These are phyloP conservation scores for Drosophila longiperda DNA, from an alignment of 2,888 invertebrate species.

Conservation along the genomic window DNA sequence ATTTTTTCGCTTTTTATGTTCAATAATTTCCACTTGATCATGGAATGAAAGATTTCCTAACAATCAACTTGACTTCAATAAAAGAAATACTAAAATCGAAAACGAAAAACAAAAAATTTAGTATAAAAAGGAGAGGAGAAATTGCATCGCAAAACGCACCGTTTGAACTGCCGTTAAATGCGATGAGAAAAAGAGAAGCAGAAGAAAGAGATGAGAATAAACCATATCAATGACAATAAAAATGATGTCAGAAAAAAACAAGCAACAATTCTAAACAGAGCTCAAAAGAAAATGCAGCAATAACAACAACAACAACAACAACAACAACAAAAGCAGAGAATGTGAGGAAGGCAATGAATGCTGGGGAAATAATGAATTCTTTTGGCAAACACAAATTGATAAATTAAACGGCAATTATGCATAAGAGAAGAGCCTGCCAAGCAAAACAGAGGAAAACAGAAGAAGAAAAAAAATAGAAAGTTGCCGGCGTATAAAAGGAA, in stretches of 20 bases:
- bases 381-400: slow-evolving; percentile 78
- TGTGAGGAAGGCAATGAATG: slow-evolving; percentile 7
- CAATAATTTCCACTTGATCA: background rate
- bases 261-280: slow-evolving; percentile 58
- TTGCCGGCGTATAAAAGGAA: slow-evolving; percentile 30
- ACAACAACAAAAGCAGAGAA: background rate
- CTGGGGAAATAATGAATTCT: slow-evolving; percentile 72
- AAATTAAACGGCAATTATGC: slow-evolving; percentile 80
- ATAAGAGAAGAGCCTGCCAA: slow-evolving; percentile 26
- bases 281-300: background rate
- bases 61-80: slow-evolving; percentile 47
- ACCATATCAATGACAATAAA: slow-evolving; percentile 21
- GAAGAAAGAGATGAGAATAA: slow-evolving; percentile 28
- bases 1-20: background rate
- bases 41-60: background rate
- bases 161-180: slow-evolving; percentile 45
- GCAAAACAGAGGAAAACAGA: slow-evolving; percentile 16
- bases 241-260: slow-evolving; percentile 57
- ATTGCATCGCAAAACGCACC: slow-evolving; percentile 47
- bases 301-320: background rate
- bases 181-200: slow-evolving; percentile 17
- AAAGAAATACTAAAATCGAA: slow-evolving; percentile 29
- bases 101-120: background rate
- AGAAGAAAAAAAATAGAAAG: slow-evolving; percentile 8
- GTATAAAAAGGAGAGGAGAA: background rate